Base-by-base conservation (phyloP, 2,888 invertebrate species). In the Teleiodes luculella region DNA sequence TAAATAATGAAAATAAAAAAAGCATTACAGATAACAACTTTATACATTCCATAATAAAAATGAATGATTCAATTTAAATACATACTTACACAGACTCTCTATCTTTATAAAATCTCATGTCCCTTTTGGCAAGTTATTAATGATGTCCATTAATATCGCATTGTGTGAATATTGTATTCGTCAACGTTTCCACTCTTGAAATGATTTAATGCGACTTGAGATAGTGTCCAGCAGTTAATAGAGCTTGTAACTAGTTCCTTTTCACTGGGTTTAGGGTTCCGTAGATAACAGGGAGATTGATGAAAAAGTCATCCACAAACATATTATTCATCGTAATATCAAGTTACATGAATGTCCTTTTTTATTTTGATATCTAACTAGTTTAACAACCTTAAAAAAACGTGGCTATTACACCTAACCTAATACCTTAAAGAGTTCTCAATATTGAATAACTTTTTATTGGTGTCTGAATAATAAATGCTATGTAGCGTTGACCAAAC, bases 171-270 rank as follows among this genome's bases (percentile, higher is more conserved):
- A 66, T 66, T 63, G 60, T 55, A 64, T 60, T 65, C 70, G 68
- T 70, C 67, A 67, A 58, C 68, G 61, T 49, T 54, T 57, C 45
- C 31, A 46, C 50, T 53, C 52, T 52, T 30, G 54, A 57, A 43
- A 61, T 67, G 68, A 74, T 69, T 61, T 62, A 76, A 67, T 65
- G 63, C 63, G 54, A 63, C 58, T 67, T 62, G 58, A 78, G 78
- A 80, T 79, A 78, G 65, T 73, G 76, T 73, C 70, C 66, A 60
- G 53, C 46, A 74, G 70, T 71, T 75, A 76, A 80, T 78, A 67
- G 63, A 73, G 64, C 70, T 68, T 63, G 61, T 78, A 78, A 79
- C 71, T 65, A 77, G 71, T 70, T 70, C 61, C 65, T 67, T 69
- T 69, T 67, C 10, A 18, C 18, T 10, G 18, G 4, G 11, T 41